A percentile compares a stretch with the other conserved stretches of the same genome.
These are phyloP conservation scores for Sebastes schlegelii DNA, from an alignment of 2,113 vertebrate species.

Conservation along the genomic window DNA sequence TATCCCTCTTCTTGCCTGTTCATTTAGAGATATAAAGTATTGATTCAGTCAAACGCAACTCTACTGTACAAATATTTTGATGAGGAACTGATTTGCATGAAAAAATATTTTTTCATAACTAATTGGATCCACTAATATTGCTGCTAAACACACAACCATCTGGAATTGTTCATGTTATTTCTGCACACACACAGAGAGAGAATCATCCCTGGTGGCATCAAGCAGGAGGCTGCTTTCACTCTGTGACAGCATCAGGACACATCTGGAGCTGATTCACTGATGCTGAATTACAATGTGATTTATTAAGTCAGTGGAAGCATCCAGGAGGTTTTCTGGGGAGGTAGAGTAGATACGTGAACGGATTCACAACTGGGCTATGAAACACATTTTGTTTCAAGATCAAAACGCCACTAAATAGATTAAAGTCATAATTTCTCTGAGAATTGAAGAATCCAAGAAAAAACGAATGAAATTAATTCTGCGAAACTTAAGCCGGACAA, in stretches of 20 bases:
- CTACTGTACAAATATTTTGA: background rate
- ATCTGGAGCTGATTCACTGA: constrained; percentile 33
- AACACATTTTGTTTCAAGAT: background rate
- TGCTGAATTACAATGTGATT: constrained; percentile 42
- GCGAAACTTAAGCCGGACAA: background rate
- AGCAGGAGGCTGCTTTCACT: background rate
- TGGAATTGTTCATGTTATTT: background rate
- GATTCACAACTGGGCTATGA: constrained; percentile 29
- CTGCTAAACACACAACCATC: background rate
- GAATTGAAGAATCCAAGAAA: background rate
- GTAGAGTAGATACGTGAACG: constrained; percentile 2
- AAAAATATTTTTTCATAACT: background rate
- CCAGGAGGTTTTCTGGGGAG: background rate
- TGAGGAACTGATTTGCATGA: too few relatives aligned
- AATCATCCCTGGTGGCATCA: background rate
- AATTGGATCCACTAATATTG: background rate
- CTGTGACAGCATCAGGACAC: constrained; percentile 1
- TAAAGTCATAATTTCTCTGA: background rate
- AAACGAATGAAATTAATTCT: background rate
- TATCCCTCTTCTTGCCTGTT: too few relatives aligned
- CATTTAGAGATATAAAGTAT: too few relatives aligned
- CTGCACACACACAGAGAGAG: background rate
- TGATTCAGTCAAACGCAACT: background rate
- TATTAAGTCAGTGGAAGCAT: constrained; percentile 20
- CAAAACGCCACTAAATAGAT: constrained; percentile 1